Evolutionary conservation across 2,113 vertebrate species (phyloP).

Genomic region (Paratilapia polleni): DNA sequence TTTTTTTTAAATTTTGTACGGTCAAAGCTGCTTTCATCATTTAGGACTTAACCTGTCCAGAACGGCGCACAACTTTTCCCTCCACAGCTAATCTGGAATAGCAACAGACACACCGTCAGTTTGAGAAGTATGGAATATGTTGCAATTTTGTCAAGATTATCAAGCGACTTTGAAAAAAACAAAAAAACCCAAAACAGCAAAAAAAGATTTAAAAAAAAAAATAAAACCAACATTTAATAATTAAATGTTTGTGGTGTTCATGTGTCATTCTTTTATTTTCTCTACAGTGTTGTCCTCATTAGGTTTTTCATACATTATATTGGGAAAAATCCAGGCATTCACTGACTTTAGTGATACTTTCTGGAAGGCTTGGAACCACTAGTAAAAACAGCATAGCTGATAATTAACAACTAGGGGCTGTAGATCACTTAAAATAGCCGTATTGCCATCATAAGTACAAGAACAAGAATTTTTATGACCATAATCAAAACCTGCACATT

Average conservation of each 20-base stretch:
- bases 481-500: background rate
- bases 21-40: constrained; percentile 76
- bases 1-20: constrained; percentile 60
- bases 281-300: background rate
- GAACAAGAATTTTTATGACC: background rate
- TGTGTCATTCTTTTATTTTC: constrained; percentile 16
- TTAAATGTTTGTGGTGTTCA: constrained; percentile 55
- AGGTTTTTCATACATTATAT: background rate
- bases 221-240: constrained; percentile 83
- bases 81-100: constrained; percentile 77
- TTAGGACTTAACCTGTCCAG: constrained; percentile 72
- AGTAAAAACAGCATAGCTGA: too few relatives aligned
- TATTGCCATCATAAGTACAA: background rate
- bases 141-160: constrained; percentile 81
- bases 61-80: constrained; percentile 74
- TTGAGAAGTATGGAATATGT: constrained; percentile 79
- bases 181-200: constrained; percentile 39
- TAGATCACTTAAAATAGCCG: too few relatives aligned
- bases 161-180: constrained; percentile 75
- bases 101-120: constrained; percentile 73
- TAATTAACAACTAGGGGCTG: background rate
- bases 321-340: background rate
- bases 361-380: background rate
- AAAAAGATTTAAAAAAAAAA: constrained; percentile 68
- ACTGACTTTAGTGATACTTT: background rate